These are phyloP conservation scores for Probosciger aterrimus DNA, from an alignment of 2,113 vertebrate species.

Conservation along the genomic window DNA sequence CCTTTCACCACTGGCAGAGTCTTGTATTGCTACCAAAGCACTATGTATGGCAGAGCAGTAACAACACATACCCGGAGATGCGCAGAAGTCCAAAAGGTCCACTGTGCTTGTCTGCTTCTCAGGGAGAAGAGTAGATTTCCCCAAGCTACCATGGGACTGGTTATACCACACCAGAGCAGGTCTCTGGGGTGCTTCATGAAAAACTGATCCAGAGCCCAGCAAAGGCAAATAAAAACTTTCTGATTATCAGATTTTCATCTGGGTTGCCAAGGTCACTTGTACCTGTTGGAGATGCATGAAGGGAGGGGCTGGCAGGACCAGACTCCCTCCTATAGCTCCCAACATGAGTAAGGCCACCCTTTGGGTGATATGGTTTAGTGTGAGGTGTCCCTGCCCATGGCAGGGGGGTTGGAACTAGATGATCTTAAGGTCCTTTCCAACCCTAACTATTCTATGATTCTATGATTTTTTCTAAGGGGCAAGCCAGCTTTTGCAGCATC, in stretches of 20 bases:
- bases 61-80: not conserved
- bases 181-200: not conserved
- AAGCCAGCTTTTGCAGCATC: not conserved
- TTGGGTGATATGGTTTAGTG: too few relatives aligned
- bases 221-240: not conserved
- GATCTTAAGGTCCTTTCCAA: too few relatives aligned
- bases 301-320: not conserved
- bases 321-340: not conserved
- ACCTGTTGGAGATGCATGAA: not conserved
- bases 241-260: not conserved
- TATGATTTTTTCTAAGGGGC: not conserved
- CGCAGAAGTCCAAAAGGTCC: not conserved
- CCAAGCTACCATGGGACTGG: not conserved
- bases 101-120: not conserved
- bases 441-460: too few relatives aligned
- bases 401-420: too few relatives aligned
- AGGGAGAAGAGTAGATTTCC: not conserved
- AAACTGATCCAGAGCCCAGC: not conserved
- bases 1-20: not conserved
- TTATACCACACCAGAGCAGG: not conserved
- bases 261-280: not conserved
- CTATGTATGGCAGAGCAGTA: not conserved
- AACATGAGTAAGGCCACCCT: accelerated
- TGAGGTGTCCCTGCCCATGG: too few relatives aligned
- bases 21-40: not conserved